Conservation (phyloP, 2,797 vertebrate species). For the Poeciliopsis infans region DNA sequence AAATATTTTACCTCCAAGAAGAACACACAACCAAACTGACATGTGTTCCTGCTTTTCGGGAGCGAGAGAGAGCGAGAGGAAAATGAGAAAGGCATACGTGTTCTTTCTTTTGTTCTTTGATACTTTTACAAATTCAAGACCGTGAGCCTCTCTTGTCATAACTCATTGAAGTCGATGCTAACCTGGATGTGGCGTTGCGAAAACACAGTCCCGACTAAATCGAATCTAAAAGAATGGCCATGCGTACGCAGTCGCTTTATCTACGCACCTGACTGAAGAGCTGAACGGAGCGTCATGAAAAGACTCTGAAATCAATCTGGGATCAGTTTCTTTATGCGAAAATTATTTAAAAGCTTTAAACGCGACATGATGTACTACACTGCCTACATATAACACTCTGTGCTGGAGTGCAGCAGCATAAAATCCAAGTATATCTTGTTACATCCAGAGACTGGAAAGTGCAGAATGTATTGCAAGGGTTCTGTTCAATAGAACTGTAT, state of each 20-base stretch:
- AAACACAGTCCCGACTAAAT: constrained; percentile 72
- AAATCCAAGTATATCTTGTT: constrained; percentile 39
- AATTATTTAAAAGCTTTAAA: constrained; percentile 53
- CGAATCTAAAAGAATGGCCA: constrained; percentile 72
- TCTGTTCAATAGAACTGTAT: constrained; percentile 49
- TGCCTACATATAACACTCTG: constrained; percentile 25
- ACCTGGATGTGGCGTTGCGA: constrained; percentile 77
- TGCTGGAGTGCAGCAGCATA: constrained; percentile 29
- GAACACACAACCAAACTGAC: constrained; percentile 79
- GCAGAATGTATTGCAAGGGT: constrained; percentile 38
- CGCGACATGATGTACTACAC: constrained; percentile 13
- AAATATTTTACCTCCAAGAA: constrained; percentile 84
- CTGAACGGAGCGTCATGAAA: constrained; percentile 46
- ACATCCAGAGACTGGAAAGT: constrained; percentile 34
- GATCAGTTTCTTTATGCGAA: constrained; percentile 37
- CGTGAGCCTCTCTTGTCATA: constrained; percentile 80
- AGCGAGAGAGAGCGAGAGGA: constrained; percentile 48
- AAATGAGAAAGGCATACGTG: constrained; percentile 69
- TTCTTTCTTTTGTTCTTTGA: constrained; percentile 81
- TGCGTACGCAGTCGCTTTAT: constrained; percentile 62
- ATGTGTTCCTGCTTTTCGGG: constrained; percentile 77
- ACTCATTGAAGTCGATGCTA: constrained; percentile 76
- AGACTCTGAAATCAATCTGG: constrained; percentile 32
- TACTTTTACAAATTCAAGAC: constrained; percentile 80
- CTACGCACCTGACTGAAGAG: constrained; percentile 55